These are phyloP conservation scores for Dynastes hyllus DNA, from an alignment of 2,888 invertebrate genomes.

Conservation along the genomic window DNA sequence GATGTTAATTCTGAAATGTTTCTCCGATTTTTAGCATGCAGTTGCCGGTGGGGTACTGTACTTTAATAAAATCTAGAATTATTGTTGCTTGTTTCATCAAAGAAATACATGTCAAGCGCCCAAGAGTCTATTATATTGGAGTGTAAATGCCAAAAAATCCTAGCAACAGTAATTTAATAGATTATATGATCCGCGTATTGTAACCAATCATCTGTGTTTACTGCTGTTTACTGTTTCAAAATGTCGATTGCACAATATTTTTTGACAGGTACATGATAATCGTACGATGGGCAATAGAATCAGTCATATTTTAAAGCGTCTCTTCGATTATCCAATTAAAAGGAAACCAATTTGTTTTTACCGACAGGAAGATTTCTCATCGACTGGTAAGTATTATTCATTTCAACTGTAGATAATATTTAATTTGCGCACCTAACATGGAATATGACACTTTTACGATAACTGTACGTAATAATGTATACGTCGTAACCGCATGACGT, in stretches of 20 bases:
- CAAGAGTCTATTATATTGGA: too few relatives aligned
- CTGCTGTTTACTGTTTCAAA: background rate
- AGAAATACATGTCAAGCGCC: too few relatives aligned
- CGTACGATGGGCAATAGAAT: constrained; percentile 72
- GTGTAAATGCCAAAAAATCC: background rate
- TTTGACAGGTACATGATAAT: constrained; percentile 2
- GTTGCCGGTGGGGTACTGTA: too few relatives aligned
- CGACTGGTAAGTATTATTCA: constrained; percentile 69
- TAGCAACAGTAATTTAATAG: too few relatives aligned
- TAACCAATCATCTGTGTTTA: background rate
- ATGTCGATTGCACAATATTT: background rate
- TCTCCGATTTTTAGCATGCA: too few relatives aligned
- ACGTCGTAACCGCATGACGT: too few relatives aligned
- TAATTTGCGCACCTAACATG: too few relatives aligned
- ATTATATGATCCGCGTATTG: background rate
- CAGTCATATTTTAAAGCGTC: constrained; percentile 70
- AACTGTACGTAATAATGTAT: too few relatives aligned
- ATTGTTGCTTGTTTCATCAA: too few relatives aligned
- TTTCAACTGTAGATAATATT: constrained; percentile 2
- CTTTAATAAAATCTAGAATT: too few relatives aligned
- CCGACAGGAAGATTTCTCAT: constrained; percentile 75
- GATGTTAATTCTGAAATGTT: too few relatives aligned
- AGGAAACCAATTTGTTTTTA: constrained; percentile 76
- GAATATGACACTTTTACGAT: too few relatives aligned
- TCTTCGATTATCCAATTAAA: constrained; percentile 76